Evolutionary conservation across 2,113 vertebrate genomes (phyloP).

Genomic region (Abramis brama): DNA sequence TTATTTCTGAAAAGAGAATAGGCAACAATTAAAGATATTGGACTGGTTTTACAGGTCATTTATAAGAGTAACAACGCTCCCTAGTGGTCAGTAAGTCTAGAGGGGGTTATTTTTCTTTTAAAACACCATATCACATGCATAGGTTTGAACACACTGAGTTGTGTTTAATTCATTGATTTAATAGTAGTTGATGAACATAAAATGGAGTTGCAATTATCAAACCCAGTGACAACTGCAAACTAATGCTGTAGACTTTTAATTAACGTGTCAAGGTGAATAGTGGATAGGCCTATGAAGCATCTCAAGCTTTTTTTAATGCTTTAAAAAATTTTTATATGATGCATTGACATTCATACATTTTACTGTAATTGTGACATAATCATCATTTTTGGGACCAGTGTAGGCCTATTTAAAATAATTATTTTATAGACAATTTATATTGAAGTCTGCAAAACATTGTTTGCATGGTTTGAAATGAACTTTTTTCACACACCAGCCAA

Average conservation of each 20-base stretch:
- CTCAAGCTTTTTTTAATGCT: background rate
- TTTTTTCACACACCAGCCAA: no score
- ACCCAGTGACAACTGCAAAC: background rate
- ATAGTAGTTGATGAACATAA: background rate
- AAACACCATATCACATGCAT: background rate
- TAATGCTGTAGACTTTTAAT: background rate
- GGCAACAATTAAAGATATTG: background rate
- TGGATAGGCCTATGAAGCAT: background rate
- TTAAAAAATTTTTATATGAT: no score
- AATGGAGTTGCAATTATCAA: background rate
- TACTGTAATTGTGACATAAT: no score
- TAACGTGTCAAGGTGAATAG: background rate
- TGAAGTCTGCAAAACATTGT: no score
- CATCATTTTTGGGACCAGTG: no score
- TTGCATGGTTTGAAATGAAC: no score
- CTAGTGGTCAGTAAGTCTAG: slow-evolving; percentile 15
- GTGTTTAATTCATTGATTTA: background rate
- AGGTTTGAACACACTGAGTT: background rate
- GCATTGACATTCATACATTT: no score
- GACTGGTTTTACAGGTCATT: background rate
- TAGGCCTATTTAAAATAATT: no score
- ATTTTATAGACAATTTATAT: no score
- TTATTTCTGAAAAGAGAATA: background rate
- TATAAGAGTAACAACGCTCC: slow-evolving; percentile 10
- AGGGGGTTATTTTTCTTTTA: background rate